Evolutionary conservation across 2,888 invertebrate genomes (phyloP).

Genomic region (Latrodectus hesperus): DNA sequence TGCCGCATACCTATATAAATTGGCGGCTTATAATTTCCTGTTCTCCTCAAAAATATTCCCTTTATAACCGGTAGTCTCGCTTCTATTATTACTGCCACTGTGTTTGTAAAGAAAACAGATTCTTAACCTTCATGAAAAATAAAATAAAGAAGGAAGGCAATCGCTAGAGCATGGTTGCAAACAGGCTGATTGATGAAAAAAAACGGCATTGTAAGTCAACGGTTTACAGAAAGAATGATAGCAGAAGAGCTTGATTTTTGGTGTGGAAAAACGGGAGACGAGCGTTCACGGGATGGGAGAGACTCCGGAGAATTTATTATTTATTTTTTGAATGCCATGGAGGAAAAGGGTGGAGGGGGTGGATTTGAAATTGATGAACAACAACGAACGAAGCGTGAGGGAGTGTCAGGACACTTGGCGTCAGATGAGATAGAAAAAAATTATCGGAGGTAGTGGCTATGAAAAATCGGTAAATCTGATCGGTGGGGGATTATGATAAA

Average conservation of each 20-base stretch:
- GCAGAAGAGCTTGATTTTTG: slow-evolving; percentile 45
- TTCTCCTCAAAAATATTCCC: slow-evolving; percentile 38
- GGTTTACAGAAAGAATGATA: slow-evolving; percentile 19
- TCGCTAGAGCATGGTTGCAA: slow-evolving; percentile 3
- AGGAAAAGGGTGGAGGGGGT: slow-evolving; percentile 19
- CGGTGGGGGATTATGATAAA: slow-evolving; percentile 19
- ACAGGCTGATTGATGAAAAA: slow-evolving; percentile 55
- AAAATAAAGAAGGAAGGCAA: slow-evolving; percentile 7
- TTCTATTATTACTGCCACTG: slow-evolving; percentile 37
- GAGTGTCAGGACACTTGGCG: slow-evolving; percentile 47
- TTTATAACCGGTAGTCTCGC: neutral
- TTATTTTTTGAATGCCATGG: slow-evolving; percentile 23
- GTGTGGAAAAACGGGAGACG: slow-evolving; percentile 23
- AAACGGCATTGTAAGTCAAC: slow-evolving; percentile 47
- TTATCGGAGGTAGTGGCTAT: slow-evolving; percentile 21
- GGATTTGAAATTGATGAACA: slow-evolving; percentile 65
- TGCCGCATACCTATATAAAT: slow-evolving; percentile 58
- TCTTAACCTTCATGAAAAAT: slow-evolving; percentile 10
- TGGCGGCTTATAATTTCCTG: slow-evolving; percentile 67
- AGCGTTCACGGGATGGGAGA: neutral
- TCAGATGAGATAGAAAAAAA: slow-evolving; percentile 21
- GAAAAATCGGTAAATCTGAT: slow-evolving; percentile 25
- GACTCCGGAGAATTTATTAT: slow-evolving; percentile 30
- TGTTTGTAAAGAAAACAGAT: slow-evolving; percentile 31
- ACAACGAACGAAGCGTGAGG: slow-evolving; percentile 50